Evolutionary conservation across 1,140 invertebrate species (phyloP).

Genomic region (Drosophila athabasca): DNA sequence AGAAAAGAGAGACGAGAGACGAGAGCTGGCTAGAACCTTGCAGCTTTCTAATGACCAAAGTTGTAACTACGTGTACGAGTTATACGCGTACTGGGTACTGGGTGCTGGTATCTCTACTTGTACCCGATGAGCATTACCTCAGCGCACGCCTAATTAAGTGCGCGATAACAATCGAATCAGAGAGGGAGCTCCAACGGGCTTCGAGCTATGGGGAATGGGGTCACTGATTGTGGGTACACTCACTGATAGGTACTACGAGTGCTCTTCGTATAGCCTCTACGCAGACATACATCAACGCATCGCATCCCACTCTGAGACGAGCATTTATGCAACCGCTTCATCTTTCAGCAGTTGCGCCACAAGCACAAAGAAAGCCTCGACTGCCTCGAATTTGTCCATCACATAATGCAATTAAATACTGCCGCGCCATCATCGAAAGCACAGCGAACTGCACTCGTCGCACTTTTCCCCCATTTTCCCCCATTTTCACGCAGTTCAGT

Average conservation of each 20-base stretch:
- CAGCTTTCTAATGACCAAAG: constrained; percentile 57
- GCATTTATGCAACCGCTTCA: constrained; percentile 59
- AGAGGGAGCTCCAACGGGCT: constrained; percentile 2
- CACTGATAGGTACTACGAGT: constrained; percentile 1
- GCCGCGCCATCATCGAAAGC: constrained; percentile 66
- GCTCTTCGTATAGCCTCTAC: too few relatives aligned
- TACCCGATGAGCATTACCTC: constrained; percentile 48
- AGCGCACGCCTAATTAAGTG: constrained; percentile 76
- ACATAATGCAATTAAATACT: constrained; percentile 69
- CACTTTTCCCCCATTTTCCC: constrained; percentile 52
- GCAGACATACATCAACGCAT: too few relatives aligned
- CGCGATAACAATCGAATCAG: constrained; percentile 60
- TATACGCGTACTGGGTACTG: too few relatives aligned
- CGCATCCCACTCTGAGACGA: constrained; percentile 16
- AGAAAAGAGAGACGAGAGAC: too few relatives aligned
- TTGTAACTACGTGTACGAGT: constrained; percentile 30
- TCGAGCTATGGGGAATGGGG: constrained; percentile 47
- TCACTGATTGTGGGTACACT: constrained; percentile 52
- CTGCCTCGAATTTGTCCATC: constrained; percentile 49
- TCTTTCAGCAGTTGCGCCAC: constrained; percentile 43
- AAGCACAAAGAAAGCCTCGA: constrained; percentile 49
- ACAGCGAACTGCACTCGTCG: constrained; percentile 72
- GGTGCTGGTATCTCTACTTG: not conserved
- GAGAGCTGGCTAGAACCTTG: constrained; percentile 27
- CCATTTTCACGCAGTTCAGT: constrained; percentile 57